Evolutionary conservation across 2,113 vertebrate genomes (phyloP), one percentile per base, ranked within the genome.

Genomic region (Pungitius pungitius): DNA sequence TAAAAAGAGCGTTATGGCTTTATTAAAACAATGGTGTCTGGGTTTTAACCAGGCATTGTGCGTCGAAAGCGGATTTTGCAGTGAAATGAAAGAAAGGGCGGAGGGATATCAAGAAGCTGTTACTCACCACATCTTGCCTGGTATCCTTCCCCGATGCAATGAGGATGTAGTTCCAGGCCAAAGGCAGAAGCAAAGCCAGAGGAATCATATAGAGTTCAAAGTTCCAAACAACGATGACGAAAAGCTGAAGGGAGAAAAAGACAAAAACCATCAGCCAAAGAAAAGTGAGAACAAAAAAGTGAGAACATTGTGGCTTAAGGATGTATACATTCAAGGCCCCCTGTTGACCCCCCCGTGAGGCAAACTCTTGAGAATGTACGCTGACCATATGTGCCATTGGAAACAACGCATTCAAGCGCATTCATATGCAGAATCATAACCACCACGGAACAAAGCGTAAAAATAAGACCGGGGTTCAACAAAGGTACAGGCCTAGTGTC

Each of bases 121-220:
- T 68, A 96, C 97, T 96, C 93, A 99, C 97, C 68, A 94, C 94
- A 84, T 98, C 96, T 77, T 95, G 96, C 85, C 95, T 95, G 75
- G 93, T 98, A 86, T 98, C 97, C 93, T 97, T 98, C 82, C 96
- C 97, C 63, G 96, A 96, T 73, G 93, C 66, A 35, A 98, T 96
- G 90, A 99, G 94, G 88, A 97, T 94, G 87, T 98, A 99, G 94
- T 97, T 97, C 97, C 96, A 99, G 70, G 90, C 95, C 94, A 99
- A 80, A 10, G 96, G 94, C 75, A 96, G 87, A 90, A 99, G 89
- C 88, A 99, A 88, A 75, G 92, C 92, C 92, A 99, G 89, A 1
- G 97, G 97, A 90, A 98, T 94, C 97, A 99, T 97, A 89, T 97
- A 99, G 90, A 98, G 94, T 91, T 99, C 97, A 92, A 99, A 99